These are phyloP conservation scores for Pseudochirops corinnae DNA, from an alignment of 2,797 vertebrate species.

Conservation along the genomic window DNA sequence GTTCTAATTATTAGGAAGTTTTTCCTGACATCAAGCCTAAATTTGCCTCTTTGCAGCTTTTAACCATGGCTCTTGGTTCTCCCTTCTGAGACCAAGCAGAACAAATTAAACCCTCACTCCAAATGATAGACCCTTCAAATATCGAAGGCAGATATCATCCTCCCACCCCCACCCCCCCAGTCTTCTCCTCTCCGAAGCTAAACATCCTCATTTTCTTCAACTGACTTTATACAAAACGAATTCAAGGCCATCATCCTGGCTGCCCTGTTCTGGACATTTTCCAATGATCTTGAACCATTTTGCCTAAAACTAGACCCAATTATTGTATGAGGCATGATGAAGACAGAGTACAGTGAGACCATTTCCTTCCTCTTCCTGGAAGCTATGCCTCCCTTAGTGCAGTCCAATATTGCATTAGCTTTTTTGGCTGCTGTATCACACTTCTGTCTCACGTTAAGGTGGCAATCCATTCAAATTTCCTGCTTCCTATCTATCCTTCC, in stretches of 20 bases:
- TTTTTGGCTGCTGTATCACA: background rate
- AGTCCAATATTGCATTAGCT: background rate
- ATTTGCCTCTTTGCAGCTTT: background rate
- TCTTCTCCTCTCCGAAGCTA: background rate
- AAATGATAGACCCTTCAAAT: background rate
- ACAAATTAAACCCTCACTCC: background rate
- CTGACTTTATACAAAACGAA: background rate
- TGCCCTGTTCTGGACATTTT: background rate
- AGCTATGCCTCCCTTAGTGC: background rate
- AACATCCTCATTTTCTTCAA: background rate
- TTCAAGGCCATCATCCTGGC: background rate
- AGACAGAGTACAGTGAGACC: background rate
- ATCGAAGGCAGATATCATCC: background rate
- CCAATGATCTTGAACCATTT: background rate
- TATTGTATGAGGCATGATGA: background rate
- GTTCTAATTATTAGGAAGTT: background rate
- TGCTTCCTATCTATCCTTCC: background rate
- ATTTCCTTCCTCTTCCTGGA: background rate
- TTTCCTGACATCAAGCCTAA: background rate
- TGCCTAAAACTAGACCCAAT: background rate
- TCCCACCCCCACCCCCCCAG: rapidly evolving
- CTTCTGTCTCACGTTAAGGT: background rate
- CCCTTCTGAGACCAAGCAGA: background rate
- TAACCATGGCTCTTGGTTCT: background rate
- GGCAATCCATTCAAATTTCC: background rate